phyloP scores from a whole-genome alignment of 2,797 vertebrate genomes.

The Ceyx erithaca region DNA sequence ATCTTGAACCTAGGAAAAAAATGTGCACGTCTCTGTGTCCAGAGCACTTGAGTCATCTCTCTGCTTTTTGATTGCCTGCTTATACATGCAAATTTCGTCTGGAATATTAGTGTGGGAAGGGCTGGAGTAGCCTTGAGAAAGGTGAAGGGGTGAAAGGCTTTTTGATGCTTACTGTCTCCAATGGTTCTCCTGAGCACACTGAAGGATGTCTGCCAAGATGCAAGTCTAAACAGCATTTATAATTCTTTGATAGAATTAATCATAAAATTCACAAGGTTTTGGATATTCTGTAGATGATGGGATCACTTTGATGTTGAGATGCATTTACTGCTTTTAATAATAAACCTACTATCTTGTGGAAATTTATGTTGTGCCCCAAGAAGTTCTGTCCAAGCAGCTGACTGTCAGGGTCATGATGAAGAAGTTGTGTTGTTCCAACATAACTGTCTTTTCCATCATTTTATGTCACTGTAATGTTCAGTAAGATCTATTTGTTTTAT shows the following conservation, averaged over 20 bases:
- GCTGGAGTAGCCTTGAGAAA: neutral
- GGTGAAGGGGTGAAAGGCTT: neutral
- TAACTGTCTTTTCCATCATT: neutral
- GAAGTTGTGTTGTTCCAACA: neutral
- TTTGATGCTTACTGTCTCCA: neutral
- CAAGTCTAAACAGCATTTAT: neutral
- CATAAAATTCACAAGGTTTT: neutral
- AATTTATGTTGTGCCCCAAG: neutral
- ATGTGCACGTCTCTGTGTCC: neutral
- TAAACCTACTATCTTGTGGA: neutral
- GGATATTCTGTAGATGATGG: neutral
- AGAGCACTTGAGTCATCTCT: neutral
- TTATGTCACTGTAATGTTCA: neutral
- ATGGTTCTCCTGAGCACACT: neutral
- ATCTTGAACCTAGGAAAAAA: neutral
- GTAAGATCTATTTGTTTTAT: neutral
- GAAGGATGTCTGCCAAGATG: neutral
- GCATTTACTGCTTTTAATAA: neutral
- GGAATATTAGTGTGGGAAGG: neutral
- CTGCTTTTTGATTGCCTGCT: neutral
- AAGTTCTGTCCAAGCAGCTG: neutral
- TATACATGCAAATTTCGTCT: neutral
- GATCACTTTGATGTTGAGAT: neutral
- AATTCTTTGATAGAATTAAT: neutral
- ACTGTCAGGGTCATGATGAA: neutral